Evolutionary conservation across 2,113 vertebrate genomes (phyloP).

Genomic region (Bos javanicus): DNA sequence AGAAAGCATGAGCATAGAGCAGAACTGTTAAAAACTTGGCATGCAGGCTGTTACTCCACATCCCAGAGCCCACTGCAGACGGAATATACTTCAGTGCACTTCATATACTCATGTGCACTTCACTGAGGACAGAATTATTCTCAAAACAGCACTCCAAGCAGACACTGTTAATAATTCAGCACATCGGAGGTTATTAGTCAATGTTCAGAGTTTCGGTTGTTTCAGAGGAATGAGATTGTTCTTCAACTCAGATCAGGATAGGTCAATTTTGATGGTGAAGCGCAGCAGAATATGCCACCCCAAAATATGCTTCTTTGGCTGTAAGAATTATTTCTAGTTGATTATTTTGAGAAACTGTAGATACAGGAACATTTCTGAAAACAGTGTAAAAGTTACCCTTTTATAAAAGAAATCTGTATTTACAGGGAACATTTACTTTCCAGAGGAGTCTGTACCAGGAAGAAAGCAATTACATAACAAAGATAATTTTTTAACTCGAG

Average conservation of each 20-base stretch:
- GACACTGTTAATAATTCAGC: not conserved
- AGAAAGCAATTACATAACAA: not conserved
- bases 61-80: not conserved
- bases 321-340: not conserved
- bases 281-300: not conserved
- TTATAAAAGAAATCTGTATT: not conserved
- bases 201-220: not conserved
- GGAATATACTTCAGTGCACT: not conserved
- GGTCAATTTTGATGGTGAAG: not conserved
- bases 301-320: not conserved
- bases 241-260: not conserved
- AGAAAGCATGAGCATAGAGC: not conserved
- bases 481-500: not conserved
- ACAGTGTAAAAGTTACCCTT: not conserved
- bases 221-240: not conserved
- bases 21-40: not conserved
- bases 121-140: not conserved
- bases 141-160: not conserved
- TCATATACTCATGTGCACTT: not conserved
- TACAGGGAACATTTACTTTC: not conserved
- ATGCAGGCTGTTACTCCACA: not conserved
- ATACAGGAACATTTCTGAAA: not conserved
- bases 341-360: slow-evolving; percentile 11
- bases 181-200: not conserved
- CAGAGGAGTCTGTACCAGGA: not conserved